These are phyloP conservation scores for Capromys pilorides DNA, from an alignment of 2,797 vertebrate species.

Conservation along the genomic window DNA sequence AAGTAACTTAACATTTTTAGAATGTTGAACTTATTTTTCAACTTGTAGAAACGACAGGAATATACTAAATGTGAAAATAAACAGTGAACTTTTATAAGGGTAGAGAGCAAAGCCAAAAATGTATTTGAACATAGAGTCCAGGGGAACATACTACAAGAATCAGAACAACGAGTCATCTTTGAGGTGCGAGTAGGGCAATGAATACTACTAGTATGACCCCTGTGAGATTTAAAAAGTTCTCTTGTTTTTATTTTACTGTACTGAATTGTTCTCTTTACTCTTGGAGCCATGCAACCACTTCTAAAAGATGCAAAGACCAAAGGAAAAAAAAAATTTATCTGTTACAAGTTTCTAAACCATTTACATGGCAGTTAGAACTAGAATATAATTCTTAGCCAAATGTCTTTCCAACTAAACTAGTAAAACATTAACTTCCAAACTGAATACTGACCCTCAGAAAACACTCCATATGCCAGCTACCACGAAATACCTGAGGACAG, in stretches of 20 bases:
- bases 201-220: neutral
- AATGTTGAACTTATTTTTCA: slow-evolving; percentile 49
- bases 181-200: neutral
- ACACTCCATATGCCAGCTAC: neutral
- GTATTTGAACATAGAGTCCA: neutral
- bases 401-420: slow-evolving; percentile 17
- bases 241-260: slow-evolving; percentile 9
- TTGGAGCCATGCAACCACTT: neutral
- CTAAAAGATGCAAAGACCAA: slow-evolving; percentile 27
- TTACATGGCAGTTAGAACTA: neutral
- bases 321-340: slow-evolving; percentile 4
- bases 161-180: neutral
- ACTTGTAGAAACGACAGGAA: slow-evolving; percentile 20
- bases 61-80: slow-evolving; percentile 51
- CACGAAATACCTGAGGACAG: neutral
- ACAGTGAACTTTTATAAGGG: slow-evolving; percentile 16
- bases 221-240: neutral
- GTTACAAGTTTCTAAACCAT: neutral
- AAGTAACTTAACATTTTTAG: slow-evolving; percentile 36
- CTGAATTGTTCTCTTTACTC: slow-evolving; percentile 1
- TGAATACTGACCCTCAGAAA: slow-evolving; percentile 5
- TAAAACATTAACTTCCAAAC: neutral
- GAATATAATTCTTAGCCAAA: slow-evolving; percentile 17
- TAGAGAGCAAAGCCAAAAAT: slow-evolving; percentile 30
- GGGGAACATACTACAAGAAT: neutral